Conservation (phyloP, 35 echinoderm and acorn worm species). For the Apostichopus californicus region DNA sequence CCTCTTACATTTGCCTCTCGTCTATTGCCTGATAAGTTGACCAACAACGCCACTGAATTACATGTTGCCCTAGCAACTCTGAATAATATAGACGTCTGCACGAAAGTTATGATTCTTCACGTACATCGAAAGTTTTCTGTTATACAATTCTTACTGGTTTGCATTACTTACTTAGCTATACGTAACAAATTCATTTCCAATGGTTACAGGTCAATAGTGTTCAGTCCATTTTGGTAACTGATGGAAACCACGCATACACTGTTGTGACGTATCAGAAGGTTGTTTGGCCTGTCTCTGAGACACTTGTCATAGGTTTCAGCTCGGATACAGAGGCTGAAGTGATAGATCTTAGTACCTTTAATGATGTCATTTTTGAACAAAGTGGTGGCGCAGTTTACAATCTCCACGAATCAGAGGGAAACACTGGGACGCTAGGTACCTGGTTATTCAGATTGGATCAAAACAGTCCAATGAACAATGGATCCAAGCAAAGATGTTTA, state of each 20-base stretch:
- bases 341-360: not conserved
- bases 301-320: not conserved
- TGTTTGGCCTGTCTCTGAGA: not conserved
- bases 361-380: not conserved
- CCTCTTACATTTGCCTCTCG: too few species aligned
- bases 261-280: not conserved
- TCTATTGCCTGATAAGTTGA: too few species aligned
- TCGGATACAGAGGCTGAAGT: not conserved
- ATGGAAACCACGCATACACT: not conserved
- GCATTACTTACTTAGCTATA: too few species aligned
- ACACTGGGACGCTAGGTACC: not conserved
- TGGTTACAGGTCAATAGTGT: too few species aligned
- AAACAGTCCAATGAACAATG: not conserved
- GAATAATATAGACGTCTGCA: too few species aligned
- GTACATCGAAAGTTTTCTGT: too few species aligned
- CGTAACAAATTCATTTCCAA: too few species aligned
- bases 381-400: not conserved
- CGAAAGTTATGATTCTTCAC: too few species aligned
- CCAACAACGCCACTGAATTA: too few species aligned
- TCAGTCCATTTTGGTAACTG: not conserved
- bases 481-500: not conserved
- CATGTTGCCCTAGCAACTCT: too few species aligned
- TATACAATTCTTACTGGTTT: too few species aligned
- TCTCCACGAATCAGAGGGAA: not conserved
- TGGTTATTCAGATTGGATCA: not conserved